These are phyloP conservation scores for Bombylius discolor DNA, from an alignment of 2,888 invertebrate species.

Conservation along the genomic window DNA sequence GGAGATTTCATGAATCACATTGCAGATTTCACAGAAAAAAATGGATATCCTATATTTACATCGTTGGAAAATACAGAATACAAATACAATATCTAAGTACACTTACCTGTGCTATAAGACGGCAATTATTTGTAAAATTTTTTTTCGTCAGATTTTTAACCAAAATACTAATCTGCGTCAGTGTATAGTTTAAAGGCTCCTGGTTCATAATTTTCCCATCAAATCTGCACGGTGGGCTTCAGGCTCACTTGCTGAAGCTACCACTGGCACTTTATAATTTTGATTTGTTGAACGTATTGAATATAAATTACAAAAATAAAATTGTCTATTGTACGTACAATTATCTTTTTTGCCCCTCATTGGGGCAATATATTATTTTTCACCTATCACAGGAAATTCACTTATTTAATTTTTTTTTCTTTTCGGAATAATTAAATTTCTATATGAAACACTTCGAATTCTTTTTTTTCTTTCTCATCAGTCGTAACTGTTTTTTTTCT, in stretches of 20 bases:
- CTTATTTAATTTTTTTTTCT: too few species aligned
- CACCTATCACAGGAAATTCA: too few species aligned
- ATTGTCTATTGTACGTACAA: background rate
- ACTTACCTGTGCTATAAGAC: slow-evolving; percentile 80
- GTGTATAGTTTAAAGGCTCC: slow-evolving; percentile 96
- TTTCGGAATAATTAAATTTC: too few species aligned
- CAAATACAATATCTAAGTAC: background rate
- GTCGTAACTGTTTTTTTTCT: too few species aligned
- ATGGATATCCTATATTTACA: too few species aligned
- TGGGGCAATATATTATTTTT: slow-evolving; percentile 1
- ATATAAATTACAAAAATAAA: slow-evolving; percentile 31
- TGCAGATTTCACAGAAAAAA: too few species aligned
- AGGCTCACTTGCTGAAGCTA: slow-evolving; percentile 74
- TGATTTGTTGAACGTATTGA: slow-evolving; percentile 61
- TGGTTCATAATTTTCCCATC: slow-evolving; percentile 90
- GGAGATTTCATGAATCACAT: too few species aligned
- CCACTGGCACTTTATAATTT: slow-evolving; percentile 16
- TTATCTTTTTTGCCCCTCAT: slow-evolving; percentile 25
- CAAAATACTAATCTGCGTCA: slow-evolving; percentile 97
- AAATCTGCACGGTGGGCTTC: slow-evolving; percentile 87
- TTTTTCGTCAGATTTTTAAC: slow-evolving; percentile 91
- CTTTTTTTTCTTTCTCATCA: too few species aligned
- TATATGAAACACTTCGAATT: too few species aligned
- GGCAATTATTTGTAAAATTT: slow-evolving; percentile 82
- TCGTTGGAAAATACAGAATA: too few species aligned